These are phyloP conservation scores for Hylyphantes graminicola DNA, from an alignment of 1,140 invertebrate species.

Conservation along the genomic window DNA sequence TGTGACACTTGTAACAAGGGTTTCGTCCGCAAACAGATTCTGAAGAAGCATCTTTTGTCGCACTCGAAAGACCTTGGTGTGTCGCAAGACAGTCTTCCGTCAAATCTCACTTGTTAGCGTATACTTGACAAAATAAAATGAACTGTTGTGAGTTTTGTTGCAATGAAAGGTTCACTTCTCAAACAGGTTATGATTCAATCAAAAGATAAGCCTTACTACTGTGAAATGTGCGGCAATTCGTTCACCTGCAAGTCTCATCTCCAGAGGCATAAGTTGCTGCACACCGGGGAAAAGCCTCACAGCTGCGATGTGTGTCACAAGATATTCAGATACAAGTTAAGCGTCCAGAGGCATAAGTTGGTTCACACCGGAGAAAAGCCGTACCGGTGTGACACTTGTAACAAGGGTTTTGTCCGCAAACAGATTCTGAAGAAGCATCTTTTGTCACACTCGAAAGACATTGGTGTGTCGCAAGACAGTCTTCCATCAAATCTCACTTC, in stretches of 20 bases:
- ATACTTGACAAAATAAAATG: slow-evolving; percentile 94
- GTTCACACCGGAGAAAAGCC: slow-evolving; percentile 35
- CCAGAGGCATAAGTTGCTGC: neutral
- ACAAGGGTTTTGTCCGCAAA: slow-evolving; percentile 12
- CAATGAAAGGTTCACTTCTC: slow-evolving; percentile 95
- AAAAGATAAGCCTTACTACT: slow-evolving; percentile 75
- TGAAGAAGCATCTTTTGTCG: neutral
- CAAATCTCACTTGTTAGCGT: slow-evolving; percentile 95
- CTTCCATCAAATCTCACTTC: slow-evolving; percentile 97
- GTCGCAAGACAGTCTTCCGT: slow-evolving; percentile 87
- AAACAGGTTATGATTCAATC: slow-evolving; percentile 99
- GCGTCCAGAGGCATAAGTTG: slow-evolving; percentile 1
- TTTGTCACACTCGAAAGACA: neutral
- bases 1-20: slow-evolving; percentile 23
- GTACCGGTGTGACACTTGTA: slow-evolving; percentile 15
- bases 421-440: slow-evolving; percentile 5
- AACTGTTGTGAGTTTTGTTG: slow-evolving; percentile 94
- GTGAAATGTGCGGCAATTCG: slow-evolving; percentile 14
- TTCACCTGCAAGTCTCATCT: neutral
- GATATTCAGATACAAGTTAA: neutral
- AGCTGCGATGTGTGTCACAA: slow-evolving; percentile 6
- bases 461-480: slow-evolving; percentile 75
- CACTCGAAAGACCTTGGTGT: neutral
- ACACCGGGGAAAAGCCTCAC: slow-evolving; percentile 14
- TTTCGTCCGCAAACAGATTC: slow-evolving; percentile 2